These are phyloP conservation scores for Acanthopagrus latus DNA, from an alignment of 2,797 vertebrate species.

Conservation along the genomic window DNA sequence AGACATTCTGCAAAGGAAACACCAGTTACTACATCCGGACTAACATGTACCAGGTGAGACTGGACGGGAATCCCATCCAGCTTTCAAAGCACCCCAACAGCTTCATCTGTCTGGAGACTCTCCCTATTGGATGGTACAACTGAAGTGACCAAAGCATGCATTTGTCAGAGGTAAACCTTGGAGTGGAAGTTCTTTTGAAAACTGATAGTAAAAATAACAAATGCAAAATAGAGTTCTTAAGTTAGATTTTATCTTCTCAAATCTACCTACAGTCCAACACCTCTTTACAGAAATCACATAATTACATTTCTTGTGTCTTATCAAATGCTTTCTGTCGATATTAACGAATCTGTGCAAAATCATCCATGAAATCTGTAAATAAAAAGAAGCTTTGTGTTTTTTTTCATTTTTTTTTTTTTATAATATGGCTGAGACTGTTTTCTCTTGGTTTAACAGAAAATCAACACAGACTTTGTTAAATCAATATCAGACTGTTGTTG, in stretches of 20 bases:
- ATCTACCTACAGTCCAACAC: conserved; percentile 20
- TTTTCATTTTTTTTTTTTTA: background rate
- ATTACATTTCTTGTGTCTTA: conserved; percentile 22
- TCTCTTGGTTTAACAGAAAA: conserved; percentile 1
- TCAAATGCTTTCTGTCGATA: conserved; percentile 7
- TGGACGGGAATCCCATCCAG: conserved; percentile 92
- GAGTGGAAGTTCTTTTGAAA: background rate
- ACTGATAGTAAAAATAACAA: conserved; percentile 1
- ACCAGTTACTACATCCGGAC: conserved; percentile 89
- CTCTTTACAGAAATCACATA: background rate
- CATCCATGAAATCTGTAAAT: conserved; percentile 9
- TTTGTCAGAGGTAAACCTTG: background rate
- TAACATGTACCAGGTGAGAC: conserved; percentile 89
- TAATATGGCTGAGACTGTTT: conserved; percentile 10
- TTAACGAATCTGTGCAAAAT: conserved; percentile 28
- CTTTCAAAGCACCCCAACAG: conserved; percentile 91
- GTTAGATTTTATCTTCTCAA: conserved; percentile 48
- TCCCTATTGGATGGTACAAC: conserved; percentile 91
- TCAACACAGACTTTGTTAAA: background rate
- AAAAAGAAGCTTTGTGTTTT: conserved; percentile 8
- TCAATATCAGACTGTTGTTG: background rate
- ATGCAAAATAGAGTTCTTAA: conserved; percentile 23
- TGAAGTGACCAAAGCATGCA: conserved; percentile 69
- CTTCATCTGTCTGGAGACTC: conserved; percentile 91
- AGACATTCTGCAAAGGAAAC: conserved; percentile 95